Evolutionary conservation across 37 sponge, comb jelly and placozoan genomes (phyloP).

Genomic region (Corticium candelabrum): DNA sequence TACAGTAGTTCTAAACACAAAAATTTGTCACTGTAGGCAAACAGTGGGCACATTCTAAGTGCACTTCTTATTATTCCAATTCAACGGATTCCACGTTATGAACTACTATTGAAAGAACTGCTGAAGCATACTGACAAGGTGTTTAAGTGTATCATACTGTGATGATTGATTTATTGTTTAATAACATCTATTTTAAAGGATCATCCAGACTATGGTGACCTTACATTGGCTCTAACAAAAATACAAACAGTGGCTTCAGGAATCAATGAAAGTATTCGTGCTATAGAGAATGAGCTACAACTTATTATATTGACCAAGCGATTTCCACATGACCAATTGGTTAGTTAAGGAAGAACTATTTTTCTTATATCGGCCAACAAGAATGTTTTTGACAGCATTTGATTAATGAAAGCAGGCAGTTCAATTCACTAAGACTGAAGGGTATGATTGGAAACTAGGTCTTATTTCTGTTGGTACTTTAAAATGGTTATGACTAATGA

Average conservation of each 20-base stretch:
- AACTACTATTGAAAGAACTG: constrained; percentile 62
- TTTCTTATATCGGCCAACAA: not conserved
- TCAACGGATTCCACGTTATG: constrained; percentile 67
- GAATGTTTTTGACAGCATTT: not conserved
- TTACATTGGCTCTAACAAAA: constrained; percentile 48
- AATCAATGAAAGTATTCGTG: constrained; percentile 55
- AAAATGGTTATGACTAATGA: not conserved
- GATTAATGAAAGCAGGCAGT: not conserved
- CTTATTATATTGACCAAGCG: constrained; percentile 39
- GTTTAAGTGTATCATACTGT: not conserved
- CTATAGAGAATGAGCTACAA: constrained; percentile 62
- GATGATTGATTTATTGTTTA: too few species aligned
- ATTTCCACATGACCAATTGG: constrained; percentile 69
- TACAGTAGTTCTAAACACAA: too few species aligned
- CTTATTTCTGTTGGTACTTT: not conserved
- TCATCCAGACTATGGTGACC: constrained; percentile 30
- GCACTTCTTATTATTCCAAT: constrained; percentile 62
- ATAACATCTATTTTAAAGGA: constrained; percentile 20
- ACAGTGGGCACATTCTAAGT: too few species aligned
- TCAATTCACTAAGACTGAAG: not conserved
- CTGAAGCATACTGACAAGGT: constrained; percentile 57
- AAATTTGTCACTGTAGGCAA: too few species aligned
- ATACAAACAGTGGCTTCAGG: constrained; percentile 53
- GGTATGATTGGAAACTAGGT: not conserved
- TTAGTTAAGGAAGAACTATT: constrained; percentile 6